phyloP scores from a whole-genome alignment of 1,140 invertebrate species.

The Brachionus rotundiformis region DNA sequence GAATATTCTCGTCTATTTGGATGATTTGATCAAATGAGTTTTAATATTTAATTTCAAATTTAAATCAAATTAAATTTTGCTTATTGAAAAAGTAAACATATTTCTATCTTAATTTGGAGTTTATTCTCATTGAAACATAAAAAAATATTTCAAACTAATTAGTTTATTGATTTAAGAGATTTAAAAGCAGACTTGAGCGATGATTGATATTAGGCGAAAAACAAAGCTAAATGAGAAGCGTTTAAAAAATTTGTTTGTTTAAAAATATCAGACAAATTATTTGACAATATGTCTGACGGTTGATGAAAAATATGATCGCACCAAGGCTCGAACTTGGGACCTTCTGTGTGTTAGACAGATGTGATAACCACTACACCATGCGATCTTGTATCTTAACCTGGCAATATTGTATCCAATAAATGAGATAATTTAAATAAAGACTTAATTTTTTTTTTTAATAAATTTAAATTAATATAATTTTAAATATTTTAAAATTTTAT shows the following conservation, averaged over 20 bases:
- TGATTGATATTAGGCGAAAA: not conserved
- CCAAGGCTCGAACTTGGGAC: constrained; percentile 7
- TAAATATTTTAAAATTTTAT: too few species aligned
- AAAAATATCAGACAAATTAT: not conserved
- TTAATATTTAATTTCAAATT: not conserved
- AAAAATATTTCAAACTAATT: not conserved
- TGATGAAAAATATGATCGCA: not conserved
- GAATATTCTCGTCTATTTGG: too few species aligned
- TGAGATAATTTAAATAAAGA: too few species aligned
- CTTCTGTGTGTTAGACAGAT: constrained; percentile 4
- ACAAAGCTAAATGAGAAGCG: too few species aligned
- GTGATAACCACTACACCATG: constrained; percentile 16
- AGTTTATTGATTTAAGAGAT: not conserved
- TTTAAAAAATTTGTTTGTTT: not conserved
- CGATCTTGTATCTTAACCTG: not conserved
- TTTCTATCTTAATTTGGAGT: not conserved
- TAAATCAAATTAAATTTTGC: not conserved
- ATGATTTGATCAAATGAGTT: not conserved
- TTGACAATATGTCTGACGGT: not conserved
- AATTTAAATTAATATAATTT: too few species aligned
- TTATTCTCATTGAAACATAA: not conserved
- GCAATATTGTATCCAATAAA: too few species aligned
- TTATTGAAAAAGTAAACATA: constrained; percentile 5
- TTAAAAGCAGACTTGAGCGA: not conserved
- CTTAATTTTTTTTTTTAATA: too few species aligned